These are phyloP conservation scores for Sycophaga agraensis DNA, from an alignment of 1,140 invertebrate genomes.

Conservation along the genomic window DNA sequence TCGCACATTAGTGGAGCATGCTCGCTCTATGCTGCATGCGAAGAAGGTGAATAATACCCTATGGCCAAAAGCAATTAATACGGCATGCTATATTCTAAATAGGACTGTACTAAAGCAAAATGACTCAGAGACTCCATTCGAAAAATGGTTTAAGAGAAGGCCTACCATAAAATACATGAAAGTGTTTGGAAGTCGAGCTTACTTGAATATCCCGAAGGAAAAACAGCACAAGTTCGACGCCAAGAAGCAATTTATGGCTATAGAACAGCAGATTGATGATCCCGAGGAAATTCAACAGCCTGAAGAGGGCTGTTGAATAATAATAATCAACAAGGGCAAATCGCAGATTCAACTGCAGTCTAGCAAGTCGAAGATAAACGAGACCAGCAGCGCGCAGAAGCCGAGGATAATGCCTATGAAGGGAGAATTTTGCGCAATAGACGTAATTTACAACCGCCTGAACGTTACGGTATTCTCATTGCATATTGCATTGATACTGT, in stretches of 20 bases:
- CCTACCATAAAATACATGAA: background rate
- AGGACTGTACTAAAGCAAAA: background rate
- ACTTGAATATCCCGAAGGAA: constrained; percentile 38
- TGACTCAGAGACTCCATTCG: background rate
- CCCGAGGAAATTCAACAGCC: too few relatives aligned
- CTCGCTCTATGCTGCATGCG: background rate
- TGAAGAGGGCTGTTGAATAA: background rate
- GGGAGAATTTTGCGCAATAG: background rate
- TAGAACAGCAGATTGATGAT: too few relatives aligned
- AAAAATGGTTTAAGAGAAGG: background rate
- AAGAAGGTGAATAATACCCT: constrained; percentile 13
- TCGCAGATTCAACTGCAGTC: background rate
- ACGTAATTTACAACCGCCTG: background rate
- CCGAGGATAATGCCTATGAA: too few relatives aligned
- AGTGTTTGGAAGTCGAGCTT: constrained; percentile 39
- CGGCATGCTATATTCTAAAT: background rate
- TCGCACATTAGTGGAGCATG: background rate
- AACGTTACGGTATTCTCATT: background rate
- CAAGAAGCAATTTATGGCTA: too few relatives aligned
- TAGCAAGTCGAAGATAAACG: background rate
- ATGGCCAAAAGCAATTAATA: too few relatives aligned
- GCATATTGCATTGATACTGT: background rate
- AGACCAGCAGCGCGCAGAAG: too few relatives aligned
- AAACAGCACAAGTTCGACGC: constrained; percentile 37
- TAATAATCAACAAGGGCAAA: too few relatives aligned